A percentile compares a stretch with the other conserved stretches of the same genome.
Conservation (phyloP, 2,113 vertebrate species). For the Anguilla rostrata region DNA sequence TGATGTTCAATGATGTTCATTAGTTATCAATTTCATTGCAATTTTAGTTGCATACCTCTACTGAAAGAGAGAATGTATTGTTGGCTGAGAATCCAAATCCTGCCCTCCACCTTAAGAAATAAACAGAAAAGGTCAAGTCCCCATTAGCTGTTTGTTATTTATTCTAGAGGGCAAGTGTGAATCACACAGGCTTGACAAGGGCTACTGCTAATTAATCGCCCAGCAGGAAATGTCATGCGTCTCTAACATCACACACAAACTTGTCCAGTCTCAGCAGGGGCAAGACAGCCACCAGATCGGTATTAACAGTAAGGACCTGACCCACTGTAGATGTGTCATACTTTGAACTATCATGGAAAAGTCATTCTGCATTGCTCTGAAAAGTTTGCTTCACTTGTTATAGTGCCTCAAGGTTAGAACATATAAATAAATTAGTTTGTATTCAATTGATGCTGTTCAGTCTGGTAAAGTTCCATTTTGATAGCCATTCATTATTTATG, state of each 20-base stretch:
- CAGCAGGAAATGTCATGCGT: slow-evolving; percentile 1
- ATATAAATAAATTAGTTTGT: background rate
- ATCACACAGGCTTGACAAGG: background rate
- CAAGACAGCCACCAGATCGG: slow-evolving; percentile 1
- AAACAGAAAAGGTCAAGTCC: slow-evolving; percentile 1
- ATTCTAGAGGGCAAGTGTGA: slow-evolving; percentile 5
- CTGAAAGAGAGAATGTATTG: background rate
- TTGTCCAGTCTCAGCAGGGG: slow-evolving; percentile 1
- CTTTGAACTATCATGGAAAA: background rate
- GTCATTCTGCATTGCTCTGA: background rate
- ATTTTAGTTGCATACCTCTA: background rate
- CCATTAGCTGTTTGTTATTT: slow-evolving; percentile 6
- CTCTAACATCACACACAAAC: background rate
- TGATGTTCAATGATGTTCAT: background rate
- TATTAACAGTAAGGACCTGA: background rate
- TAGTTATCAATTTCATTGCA: background rate
- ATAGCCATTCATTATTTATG: no score
- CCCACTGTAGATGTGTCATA: background rate
- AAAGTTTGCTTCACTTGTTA: background rate
- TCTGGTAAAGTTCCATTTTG: no score
- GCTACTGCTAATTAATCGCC: background rate
- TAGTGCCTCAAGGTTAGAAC: background rate
- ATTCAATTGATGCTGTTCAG: background rate
- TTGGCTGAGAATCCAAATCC: background rate
- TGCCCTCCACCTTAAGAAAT: background rate